A percentile compares a stretch with the other conserved stretches of the same genome.
Conservation (phyloP, 2,888 invertebrate species). For the Formica aserva region DNA sequence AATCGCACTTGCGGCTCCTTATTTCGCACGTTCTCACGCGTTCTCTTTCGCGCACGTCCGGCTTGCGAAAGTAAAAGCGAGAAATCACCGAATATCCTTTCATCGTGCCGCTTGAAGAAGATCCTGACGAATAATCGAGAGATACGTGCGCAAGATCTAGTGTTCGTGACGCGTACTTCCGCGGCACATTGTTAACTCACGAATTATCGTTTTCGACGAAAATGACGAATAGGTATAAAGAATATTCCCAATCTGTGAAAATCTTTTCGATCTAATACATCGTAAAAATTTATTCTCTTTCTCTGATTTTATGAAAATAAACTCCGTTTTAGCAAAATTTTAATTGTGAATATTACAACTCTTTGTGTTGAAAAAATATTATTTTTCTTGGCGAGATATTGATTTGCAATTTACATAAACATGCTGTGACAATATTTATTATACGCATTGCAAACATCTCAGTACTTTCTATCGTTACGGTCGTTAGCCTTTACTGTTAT, state of each 20-base stretch:
- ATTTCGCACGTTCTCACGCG: slow-evolving; percentile 45
- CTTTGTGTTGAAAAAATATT: background rate
- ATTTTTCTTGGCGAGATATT: background rate
- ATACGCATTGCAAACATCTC: slow-evolving; percentile 2
- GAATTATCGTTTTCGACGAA: background rate
- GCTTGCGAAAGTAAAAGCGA: slow-evolving; percentile 61
- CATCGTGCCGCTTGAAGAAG: slow-evolving; percentile 24
- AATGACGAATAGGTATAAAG: background rate
- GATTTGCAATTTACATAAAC: slow-evolving; percentile 37
- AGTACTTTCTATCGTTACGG: slow-evolving; percentile 77
- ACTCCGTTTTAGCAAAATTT: background rate
- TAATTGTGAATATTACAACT: background rate
- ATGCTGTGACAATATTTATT: slow-evolving; percentile 1
- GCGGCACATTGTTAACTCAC: background rate
- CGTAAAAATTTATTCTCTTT: background rate
- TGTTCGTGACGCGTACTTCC: slow-evolving; percentile 37
- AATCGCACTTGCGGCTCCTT: slow-evolving; percentile 26
- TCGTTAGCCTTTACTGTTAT: slow-evolving; percentile 73
- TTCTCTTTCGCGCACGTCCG: slow-evolving; percentile 30
- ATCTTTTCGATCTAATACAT: background rate
- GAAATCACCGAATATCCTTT: slow-evolving; percentile 43
- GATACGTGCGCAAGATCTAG: slow-evolving; percentile 15
- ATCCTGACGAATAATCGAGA: slow-evolving; percentile 42
- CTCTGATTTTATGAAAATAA: too few species aligned
- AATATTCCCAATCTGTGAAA: background rate